Evolutionary conservation across 2,888 invertebrate genomes (phyloP), one percentile per base, ranked within the genome.

Genomic region (Harpalus rufipes): DNA sequence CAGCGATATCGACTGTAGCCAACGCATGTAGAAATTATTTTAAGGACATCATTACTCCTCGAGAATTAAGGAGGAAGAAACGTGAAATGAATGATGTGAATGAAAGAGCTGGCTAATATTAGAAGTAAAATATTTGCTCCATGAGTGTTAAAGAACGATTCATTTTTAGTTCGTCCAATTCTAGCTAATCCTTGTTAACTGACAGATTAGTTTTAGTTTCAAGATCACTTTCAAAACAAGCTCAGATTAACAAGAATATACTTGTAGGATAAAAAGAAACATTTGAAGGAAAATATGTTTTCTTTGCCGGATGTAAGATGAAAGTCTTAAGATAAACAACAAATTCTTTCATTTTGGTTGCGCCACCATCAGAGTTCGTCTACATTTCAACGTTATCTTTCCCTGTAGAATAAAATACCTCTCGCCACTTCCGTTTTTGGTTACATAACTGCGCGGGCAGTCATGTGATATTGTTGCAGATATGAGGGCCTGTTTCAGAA

Each of bases 141-240:
- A 12, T 74, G 72, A 68, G 39, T 65, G 65, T 65, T 39, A 8
- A 32, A 68, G 44, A 44, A 44, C 44, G 14, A 3, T 74, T 74
- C 72, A 74, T 74, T 74, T 74, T 74, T 74, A 74, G 72, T 74
- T 72, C 14, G 0, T 63, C 5, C 32, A 32, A 32, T 32, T 21
- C 7, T 2, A 44, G 16, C 21, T 72, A 72, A 72, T 72, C 72
- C 32, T 68, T 44, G 72, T 68, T 39, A 68, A 41, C 39, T 68
- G 68, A 74, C 72, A 44, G 44, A 74, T 74, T 74, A 18, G 72
- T 74, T 74, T 74, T 51, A 74, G 25, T 32, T 39, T 68, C 14
- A 68, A 21, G 63, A 63, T 51, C 44, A 51, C 44, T 51, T 51
- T 68, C 7, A 68, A 21, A 21, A 63, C 12, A 8, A 51, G 10